Percentiles rank a stretch among this genome's conserved stretches.
These are phyloP conservation scores for Phrynocephalus forsythii DNA, from an alignment of 2,797 vertebrate genomes.

Conservation along the genomic window DNA sequence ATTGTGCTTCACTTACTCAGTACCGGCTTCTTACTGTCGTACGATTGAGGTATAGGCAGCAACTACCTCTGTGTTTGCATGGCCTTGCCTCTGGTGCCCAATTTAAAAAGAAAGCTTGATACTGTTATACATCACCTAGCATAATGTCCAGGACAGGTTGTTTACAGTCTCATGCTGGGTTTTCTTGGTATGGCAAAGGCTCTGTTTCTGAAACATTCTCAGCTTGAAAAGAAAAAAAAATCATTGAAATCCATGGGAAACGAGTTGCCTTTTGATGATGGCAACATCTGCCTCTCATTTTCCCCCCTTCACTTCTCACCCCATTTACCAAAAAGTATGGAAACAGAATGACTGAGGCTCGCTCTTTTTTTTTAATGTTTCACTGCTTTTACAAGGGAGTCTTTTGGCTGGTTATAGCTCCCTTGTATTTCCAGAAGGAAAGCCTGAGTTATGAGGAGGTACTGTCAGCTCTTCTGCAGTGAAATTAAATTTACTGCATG, in stretches of 20 bases:
- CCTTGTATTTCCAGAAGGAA: neutral
- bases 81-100: neutral
- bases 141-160: neutral
- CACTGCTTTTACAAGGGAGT: neutral
- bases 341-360: neutral
- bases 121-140: neutral
- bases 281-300: neutral
- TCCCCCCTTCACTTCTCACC: neutral
- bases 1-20: neutral
- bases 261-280: neutral
- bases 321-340: neutral
- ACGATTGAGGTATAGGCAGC: neutral
- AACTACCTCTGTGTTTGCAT: neutral
- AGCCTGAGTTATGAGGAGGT: conserved; percentile 11
- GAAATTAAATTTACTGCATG: conserved; percentile 2
- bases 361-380: neutral
- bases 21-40: neutral
- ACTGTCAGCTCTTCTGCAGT: conserved; percentile 35
- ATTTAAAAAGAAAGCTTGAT: neutral
- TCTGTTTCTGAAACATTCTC: neutral
- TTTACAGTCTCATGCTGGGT: neutral
- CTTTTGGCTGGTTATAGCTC: neutral
- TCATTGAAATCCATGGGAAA: neutral
- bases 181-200: neutral
- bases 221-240: neutral